phyloP scores from a whole-genome alignment of 2,888 invertebrate species.

The Petrolisthes cinctipes region DNA sequence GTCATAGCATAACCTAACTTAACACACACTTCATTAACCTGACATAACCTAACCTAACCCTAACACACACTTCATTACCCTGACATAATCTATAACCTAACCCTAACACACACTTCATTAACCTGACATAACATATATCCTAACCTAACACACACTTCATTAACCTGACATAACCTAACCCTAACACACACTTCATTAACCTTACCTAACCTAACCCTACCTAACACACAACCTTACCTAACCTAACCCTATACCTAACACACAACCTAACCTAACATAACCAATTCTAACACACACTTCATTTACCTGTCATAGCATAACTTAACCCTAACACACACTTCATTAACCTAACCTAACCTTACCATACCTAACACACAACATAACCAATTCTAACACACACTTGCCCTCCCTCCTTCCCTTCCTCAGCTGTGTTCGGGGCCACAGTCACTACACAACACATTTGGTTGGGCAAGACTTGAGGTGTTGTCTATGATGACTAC shows the following conservation, averaged over 20 bases:
- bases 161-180: not conserved
- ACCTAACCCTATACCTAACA: not conserved
- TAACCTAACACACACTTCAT: not conserved
- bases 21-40: not conserved
- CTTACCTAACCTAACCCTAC: not conserved
- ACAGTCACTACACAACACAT: slow-evolving; percentile 83
- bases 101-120: too few relatives aligned
- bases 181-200: slow-evolving; percentile 5
- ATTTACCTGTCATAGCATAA: not conserved
- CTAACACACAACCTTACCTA: not conserved
- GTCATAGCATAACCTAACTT: not conserved
- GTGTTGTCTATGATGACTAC: slow-evolving; percentile 84
- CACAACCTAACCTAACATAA: not conserved
- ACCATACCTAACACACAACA: not conserved
- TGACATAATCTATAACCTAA: too few relatives aligned
- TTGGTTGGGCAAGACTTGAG: slow-evolving; percentile 92
- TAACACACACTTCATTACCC: not conserved
- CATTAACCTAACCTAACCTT: slow-evolving; percentile 15
- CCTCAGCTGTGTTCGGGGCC: slow-evolving; percentile 74
- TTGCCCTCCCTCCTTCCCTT: not conserved
- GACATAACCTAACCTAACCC: not conserved
- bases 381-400: slow-evolving; percentile 1
- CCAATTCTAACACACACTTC: not conserved
- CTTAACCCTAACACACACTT: not conserved
- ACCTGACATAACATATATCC: not conserved